A percentile compares a stretch with the other conserved stretches of the same genome.
Evolutionary conservation across 92 coral and sea anemone genomes (phyloP).

Genomic region (Isaurus tuberculatus): DNA sequence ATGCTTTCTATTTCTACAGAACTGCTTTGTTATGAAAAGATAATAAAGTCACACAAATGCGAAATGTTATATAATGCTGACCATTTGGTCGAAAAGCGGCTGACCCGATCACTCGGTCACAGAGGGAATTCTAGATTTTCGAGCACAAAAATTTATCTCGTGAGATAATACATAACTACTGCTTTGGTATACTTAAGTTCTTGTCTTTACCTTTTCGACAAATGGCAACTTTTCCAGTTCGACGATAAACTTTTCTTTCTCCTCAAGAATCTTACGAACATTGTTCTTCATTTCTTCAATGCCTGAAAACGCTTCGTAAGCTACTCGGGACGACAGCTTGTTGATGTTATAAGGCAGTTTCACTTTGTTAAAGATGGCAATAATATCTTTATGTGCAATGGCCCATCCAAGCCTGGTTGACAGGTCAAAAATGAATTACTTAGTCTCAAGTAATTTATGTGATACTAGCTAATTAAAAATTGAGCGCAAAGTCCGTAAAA

Average conservation of each 20-base stretch:
- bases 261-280: neutral
- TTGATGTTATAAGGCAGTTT: neutral
- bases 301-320: neutral
- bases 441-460: neutral
- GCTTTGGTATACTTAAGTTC: too few species aligned
- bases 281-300: neutral
- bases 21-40: too few species aligned
- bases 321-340: neutral
- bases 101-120: too few species aligned
- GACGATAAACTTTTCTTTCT: neutral
- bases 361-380: neutral
- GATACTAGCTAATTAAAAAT: too few species aligned
- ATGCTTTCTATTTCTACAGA: too few species aligned
- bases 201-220: neutral
- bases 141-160: too few species aligned
- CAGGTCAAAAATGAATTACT: neutral
- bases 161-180: too few species aligned
- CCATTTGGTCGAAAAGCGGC: too few species aligned
- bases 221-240: constrained; percentile 4
- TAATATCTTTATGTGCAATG: neutral
- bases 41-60: too few species aligned
- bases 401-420: neutral
- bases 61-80: too few species aligned
- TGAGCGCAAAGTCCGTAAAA: too few species aligned
- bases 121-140: too few species aligned